Evolutionary conservation across 2,888 invertebrate species (phyloP), one percentile per base, ranked within the genome.

Genomic region (Lasioglossum pauxillum): DNA sequence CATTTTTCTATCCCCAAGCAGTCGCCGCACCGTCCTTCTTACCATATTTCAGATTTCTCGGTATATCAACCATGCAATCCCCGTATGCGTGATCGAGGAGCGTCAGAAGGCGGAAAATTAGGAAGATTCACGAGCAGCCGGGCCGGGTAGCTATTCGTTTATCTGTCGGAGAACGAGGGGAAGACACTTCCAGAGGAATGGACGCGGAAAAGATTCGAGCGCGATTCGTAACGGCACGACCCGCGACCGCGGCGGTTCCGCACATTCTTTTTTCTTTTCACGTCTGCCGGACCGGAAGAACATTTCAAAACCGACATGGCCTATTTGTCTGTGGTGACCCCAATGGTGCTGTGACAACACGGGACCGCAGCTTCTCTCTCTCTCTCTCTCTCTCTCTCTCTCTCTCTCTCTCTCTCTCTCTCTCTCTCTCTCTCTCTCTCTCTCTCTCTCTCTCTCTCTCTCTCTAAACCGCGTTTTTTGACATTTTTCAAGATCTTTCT

Each of bases 261-360:
- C 41, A 79, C 75, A 80, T 85, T 75, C 80, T 35, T 64, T 73
- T n/a, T 71, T 75, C 80, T 49, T 44, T 81, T 75, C 77, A 53
- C 69, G 83, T 78, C 72, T 44, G 78, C 53, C 69, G 49, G 78
- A 44, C 80, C 83, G 80, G 85, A 88, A 88, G 85, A 57, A 88
- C 72, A 72, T 81, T 90, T 90, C 84, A 86, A 88, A 89, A 90
- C 80, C 82, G 90, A 86, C 89, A 60, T 84, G 53, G 85, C 71
- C 90, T 88, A 90, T 90, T 90, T 88, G 87, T 90, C 90, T 80
- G 83, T 74, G 79, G 83, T 79, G 83, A 89, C 83, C 85, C 72
- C 87, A 53, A 81, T 80, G 80, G 46, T 71, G n/a, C 38, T 44
- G 75, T 46, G 87, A 88, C 88, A 85, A 85, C 87, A 71, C 82